A percentile compares a stretch with the other conserved stretches of the same genome.
phyloP scores from a whole-genome alignment of 35 echinoderm and acorn worm genomes.

The Heliocidaris erythrogramma region DNA sequence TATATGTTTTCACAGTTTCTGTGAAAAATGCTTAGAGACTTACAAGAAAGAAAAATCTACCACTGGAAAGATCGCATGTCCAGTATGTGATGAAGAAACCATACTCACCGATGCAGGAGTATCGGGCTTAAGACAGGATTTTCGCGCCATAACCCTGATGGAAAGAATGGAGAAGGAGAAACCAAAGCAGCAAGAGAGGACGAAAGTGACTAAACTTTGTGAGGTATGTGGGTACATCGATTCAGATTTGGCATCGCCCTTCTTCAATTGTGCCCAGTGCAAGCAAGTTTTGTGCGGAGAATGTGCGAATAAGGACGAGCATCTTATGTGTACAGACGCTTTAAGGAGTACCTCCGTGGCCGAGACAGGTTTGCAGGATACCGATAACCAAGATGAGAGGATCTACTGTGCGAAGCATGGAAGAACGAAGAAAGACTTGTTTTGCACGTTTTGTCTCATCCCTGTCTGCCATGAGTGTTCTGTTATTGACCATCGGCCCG shows the following conservation, averaged over 20 bases:
- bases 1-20: neutral
- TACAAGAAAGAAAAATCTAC: neutral
- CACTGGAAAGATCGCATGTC: neutral
- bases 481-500: neutral
- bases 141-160: neutral
- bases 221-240: neutral
- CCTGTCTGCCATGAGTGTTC: neutral
- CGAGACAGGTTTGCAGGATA: neutral
- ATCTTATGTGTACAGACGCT: neutral
- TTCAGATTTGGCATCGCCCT: neutral
- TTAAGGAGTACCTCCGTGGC: neutral
- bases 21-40: neutral
- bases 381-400: neutral
- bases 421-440: neutral
- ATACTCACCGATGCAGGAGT: neutral
- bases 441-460: neutral
- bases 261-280: neutral
- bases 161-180: neutral
- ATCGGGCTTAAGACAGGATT: neutral
- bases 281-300: neutral
- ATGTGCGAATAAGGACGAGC: neutral
- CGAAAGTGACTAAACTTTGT: neutral
- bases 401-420: neutral
- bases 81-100: neutral
- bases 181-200: neutral